Evolutionary conservation across 2,113 vertebrate genomes (phyloP).

Genomic region (Merops nubicus): DNA sequence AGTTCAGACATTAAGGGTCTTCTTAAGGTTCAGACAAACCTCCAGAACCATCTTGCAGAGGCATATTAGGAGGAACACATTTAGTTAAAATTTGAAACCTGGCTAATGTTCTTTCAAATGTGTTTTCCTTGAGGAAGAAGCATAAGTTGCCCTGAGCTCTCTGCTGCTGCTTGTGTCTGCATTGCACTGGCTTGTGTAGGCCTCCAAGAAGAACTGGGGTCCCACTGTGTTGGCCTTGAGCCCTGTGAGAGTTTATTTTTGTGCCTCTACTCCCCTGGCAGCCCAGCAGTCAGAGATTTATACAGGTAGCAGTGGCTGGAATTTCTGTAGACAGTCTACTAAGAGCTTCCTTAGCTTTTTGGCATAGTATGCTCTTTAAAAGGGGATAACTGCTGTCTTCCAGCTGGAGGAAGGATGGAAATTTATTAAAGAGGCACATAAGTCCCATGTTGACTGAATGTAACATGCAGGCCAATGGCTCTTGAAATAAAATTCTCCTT

Average conservation of each 20-base stretch:
- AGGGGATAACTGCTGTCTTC: not conserved
- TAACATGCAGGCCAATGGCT: not conserved
- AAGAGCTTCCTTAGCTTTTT: not conserved
- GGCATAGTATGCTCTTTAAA: not conserved
- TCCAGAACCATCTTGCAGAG: not conserved
- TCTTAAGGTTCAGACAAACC: too few relatives aligned
- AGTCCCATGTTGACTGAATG: not conserved
- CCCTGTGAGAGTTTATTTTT: not conserved
- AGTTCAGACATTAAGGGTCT: too few relatives aligned
- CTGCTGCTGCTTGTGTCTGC: not conserved
- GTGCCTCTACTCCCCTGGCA: not conserved
- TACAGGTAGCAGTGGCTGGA: not conserved
- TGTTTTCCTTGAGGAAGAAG: not conserved
- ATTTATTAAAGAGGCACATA: not conserved
- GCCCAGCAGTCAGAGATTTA: not conserved
- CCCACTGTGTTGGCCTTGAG: rapidly evolving
- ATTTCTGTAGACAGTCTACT: not conserved
- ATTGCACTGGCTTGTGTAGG: rapidly evolving
- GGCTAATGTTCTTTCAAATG: not conserved
- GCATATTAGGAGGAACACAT: not conserved
- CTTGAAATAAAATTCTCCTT: not conserved
- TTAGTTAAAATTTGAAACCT: not conserved
- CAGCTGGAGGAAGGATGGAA: not conserved
- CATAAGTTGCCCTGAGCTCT: not conserved
- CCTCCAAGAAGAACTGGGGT: not conserved